Evolutionary conservation across 2,113 vertebrate species (phyloP), one percentile per base, ranked within the genome.

Genomic region (Carettochelys insculpta): DNA sequence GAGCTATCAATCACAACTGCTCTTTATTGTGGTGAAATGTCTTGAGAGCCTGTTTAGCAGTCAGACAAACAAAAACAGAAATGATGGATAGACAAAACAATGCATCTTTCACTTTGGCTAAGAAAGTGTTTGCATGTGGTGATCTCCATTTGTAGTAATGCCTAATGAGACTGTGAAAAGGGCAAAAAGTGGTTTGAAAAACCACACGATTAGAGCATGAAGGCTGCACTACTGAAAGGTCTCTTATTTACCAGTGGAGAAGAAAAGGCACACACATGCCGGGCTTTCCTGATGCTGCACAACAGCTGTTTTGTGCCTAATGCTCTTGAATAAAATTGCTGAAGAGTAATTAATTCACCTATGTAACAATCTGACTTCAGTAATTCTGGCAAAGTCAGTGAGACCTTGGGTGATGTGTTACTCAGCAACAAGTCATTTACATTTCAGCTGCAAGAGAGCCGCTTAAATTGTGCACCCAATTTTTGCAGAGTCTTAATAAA

Each of bases 281-380:
- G 85, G 22, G 80, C 50, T 87, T 76, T 31, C 58, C 78, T 82
- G 83, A 8, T 89, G 76, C 76, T 92, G 1, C 11, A 3, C 43
- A 31, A 48, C 75, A 93, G 56, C 75, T 51, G 83, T 90, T 92
- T 77, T 56, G 78, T 75, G 68, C 25, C 50, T 92, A 83, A 92
- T 47, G 87, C 53, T 83, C 91, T 77, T 77, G 90, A 94, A 87
- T 87, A 89, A 94, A 56, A 83, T 96, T 85, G 68, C 68, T 95
- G 5, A 14, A 58, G 1, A 94, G 85, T 20, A 48, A 38, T 88
- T 88, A 77, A 77, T 61, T 94, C 89, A 92, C 65, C 80, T 77
- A n/a, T 75, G 75, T 87, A 83, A 92, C 95, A 94, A 92, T 29
- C 22, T 94, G 93, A 87, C 87, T 88, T 92, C 87, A 82, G 75